Percentiles rank a stretch among this genome's conserved stretches.
Evolutionary conservation across 1,140 invertebrate genomes (phyloP).

Genomic region (Procambarus virginalis): DNA sequence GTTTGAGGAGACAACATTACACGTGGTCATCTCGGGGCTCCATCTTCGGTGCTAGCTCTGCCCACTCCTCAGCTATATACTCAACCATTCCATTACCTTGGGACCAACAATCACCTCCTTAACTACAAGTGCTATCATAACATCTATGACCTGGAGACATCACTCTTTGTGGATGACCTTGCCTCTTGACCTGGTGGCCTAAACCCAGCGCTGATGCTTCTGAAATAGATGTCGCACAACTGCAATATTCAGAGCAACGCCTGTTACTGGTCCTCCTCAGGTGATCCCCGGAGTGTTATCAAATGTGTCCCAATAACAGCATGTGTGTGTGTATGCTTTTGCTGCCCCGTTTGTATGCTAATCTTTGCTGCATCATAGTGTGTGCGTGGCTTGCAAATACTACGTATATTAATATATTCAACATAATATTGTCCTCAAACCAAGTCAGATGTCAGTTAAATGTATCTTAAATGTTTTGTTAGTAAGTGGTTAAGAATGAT

Average conservation of each 20-base stretch:
- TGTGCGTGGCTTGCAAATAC: constrained; percentile 37
- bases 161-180: constrained; percentile 28
- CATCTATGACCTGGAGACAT: constrained; percentile 39
- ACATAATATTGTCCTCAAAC: not conserved
- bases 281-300: constrained; percentile 60
- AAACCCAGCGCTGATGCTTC: constrained; percentile 36
- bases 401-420: constrained; percentile 12
- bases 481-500: not conserved
- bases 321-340: constrained; percentile 54
- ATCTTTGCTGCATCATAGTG: constrained; percentile 46
- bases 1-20: constrained; percentile 67
- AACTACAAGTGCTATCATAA: constrained; percentile 49
- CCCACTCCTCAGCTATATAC: constrained; percentile 48
- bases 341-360: constrained; percentile 10
- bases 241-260: constrained; percentile 44
- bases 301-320: constrained; percentile 57
- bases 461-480: not conserved
- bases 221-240: constrained; percentile 25
- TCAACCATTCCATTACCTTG: constrained; percentile 65
- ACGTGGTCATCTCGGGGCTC: constrained; percentile 67
- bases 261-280: constrained; percentile 59
- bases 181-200: constrained; percentile 14
- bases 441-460: not conserved
- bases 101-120: constrained; percentile 51
- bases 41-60: constrained; percentile 68